These are phyloP conservation scores for Plestiodon gilberti DNA, from an alignment of 2,113 vertebrate species.

Conservation along the genomic window DNA sequence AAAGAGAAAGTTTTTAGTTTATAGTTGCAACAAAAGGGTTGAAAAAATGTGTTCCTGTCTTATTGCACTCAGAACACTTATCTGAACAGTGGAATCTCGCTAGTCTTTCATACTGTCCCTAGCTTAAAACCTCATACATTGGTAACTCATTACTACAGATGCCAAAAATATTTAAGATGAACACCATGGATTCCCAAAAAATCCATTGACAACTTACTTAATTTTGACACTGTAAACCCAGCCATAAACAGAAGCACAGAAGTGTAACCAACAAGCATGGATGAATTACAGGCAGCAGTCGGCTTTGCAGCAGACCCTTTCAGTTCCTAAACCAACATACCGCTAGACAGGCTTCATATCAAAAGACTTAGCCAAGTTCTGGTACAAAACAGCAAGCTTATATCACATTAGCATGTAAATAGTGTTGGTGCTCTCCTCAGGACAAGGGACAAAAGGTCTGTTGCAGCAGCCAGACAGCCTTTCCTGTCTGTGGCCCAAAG, in stretches of 20 bases:
- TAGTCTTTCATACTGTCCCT: slow-evolving; percentile 9
- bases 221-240: not conserved
- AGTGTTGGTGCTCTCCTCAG: not conserved
- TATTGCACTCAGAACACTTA: not conserved
- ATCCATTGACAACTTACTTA: slow-evolving; percentile 28
- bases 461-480: not conserved
- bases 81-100: not conserved
- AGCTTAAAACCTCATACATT: not conserved
- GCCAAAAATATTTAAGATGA: slow-evolving; percentile 27
- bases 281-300: slow-evolving; percentile 1
- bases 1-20: not conserved
- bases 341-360: slow-evolving; percentile 63
- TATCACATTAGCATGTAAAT: slow-evolving; percentile 59
- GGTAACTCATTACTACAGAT: not conserved
- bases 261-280: slow-evolving; percentile 17
- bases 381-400: slow-evolving; percentile 47
- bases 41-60: not conserved
- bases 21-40: not conserved
- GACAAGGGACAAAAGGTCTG: slow-evolving; percentile 55
- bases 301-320: slow-evolving; percentile 31
- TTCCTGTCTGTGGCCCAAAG: slow-evolving; percentile 3
- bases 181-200: not conserved
- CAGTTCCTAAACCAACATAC: slow-evolving; percentile 40
- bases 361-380: slow-evolving; percentile 55
- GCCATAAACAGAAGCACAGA: not conserved